Percentiles rank a stretch among this genome's conserved stretches.
phyloP scores from a whole-genome alignment of 2,113 vertebrate genomes.

The Calyptomena viridis region DNA sequence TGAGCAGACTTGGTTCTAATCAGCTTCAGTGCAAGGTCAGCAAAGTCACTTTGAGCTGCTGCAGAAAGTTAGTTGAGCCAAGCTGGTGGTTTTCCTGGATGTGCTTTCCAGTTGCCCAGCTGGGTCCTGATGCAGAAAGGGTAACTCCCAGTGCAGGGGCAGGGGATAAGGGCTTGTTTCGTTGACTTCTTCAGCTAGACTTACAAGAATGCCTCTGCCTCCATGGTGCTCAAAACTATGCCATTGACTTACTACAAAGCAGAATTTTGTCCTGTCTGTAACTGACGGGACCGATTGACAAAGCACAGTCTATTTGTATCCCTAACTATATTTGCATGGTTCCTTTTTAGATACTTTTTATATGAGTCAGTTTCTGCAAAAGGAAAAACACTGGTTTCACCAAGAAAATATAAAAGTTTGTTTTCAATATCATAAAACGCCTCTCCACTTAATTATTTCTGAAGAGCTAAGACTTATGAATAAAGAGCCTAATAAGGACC shows the following conservation, averaged over 20 bases:
- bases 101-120: not conserved
- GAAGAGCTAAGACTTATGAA: not conserved
- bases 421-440: slow-evolving; percentile 14
- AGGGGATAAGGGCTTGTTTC: not conserved
- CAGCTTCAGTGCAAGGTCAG: not conserved
- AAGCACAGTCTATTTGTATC: slow-evolving; percentile 8
- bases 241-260: not conserved
- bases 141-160: not conserved
- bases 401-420: slow-evolving; percentile 7
- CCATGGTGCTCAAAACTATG: not conserved
- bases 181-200: not conserved
- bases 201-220: not conserved
- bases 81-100: not conserved
- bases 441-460: slow-evolving; percentile 4
- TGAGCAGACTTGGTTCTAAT: not conserved
- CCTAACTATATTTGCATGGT: not conserved
- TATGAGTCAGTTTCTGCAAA: slow-evolving; percentile 27
- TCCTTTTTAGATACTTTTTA: slow-evolving; percentile 21
- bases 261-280: not conserved
- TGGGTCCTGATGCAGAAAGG: not conserved
- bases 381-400: slow-evolving; percentile 21
- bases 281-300: not conserved
- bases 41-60: not conserved
- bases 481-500: slow-evolving; percentile 19
- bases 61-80: not conserved